Evolutionary conservation across 2,888 invertebrate genomes (phyloP), one percentile per base, ranked within the genome.

Genomic region (Mesorhabditis spiculigera): DNA sequence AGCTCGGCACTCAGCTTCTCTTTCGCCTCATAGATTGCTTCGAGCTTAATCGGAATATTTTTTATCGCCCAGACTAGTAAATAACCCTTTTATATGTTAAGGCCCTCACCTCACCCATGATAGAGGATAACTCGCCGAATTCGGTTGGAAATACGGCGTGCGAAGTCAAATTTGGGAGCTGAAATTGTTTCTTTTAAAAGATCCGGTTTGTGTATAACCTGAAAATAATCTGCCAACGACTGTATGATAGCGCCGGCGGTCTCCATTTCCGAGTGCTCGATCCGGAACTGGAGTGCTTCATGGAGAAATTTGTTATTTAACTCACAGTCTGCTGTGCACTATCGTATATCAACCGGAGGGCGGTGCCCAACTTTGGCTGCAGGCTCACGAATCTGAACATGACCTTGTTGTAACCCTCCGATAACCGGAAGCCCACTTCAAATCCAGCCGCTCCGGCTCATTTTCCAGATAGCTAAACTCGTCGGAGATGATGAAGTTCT

Each of bases 1-100:
- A 81, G 73, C 44, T 85, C 84, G 44, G 84, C 76, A 4, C 75
- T 73, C 63, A 85, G 68, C 58, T 76, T 69, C 58, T 82, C 81
- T 45, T 79, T 75, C 10, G 81, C 77, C 44, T 77, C 76, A 61
- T 81, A 80, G 74, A 81, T 75, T 6, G 75, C 75, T 42, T 85
- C 83, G 68, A 84, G 77, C 82, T 84, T 66, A 50, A 78, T 28
- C 28, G 65, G 43, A 10, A 3, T 13, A 43, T 62, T 58, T 64
- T 8, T 58, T 43, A 62, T 3, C 61, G 44, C 41, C 8, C 6
- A 13, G 42, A 41, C 5, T 41, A 4, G 42, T 41, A 13, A 6
- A 43, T 43, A 41, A 16, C 41, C 63, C 6, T 10, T 66, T 66
- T 66, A 4, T 16, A 13, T 63, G 13, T 41, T 43, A 66, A 66